Base-by-base conservation (phyloP, 2,888 invertebrate species). In the Andrena trimmerana region DNA sequence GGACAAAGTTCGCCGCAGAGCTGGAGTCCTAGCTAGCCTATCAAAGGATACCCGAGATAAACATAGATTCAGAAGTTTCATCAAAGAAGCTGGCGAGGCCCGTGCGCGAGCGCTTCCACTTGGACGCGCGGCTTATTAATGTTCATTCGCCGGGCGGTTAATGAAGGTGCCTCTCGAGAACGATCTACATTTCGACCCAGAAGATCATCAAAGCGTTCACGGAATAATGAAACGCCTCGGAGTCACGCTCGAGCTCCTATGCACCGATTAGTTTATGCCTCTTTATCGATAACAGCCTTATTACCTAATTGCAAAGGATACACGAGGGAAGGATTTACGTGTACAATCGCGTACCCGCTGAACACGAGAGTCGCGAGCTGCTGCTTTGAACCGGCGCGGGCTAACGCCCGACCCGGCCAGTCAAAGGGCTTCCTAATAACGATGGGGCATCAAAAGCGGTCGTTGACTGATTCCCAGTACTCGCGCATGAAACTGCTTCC, bases 121-220 rank as follows among this genome's bases (percentile, higher is more conserved):
- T 42, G 77, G 69, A 79, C 63, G 66, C 69, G 72, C 66, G 65
- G 54, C 74, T 78, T 86, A 89, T 88, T 90, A 88, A 89, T 88
- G 89, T 83, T 85, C 85, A 89, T 89, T 89, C 83, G 84, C 82
- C 83, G 50, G 65, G 76, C 86, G 66, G 86, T 87, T 90, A 88
- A 88, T 88, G 85, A 86, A 84, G 84, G 87, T 84, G 65, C 57
- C 70, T 52, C 67, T 59, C 29, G 52, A 36, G 36, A 54, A 84
- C 66, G 42, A 54, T 78, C 62, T 74, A 71, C 73, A 74, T 65
- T 62, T 69, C 70, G 67, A 66, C 70, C 42, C 78, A 78, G 78
- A 70, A 67, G 54, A 87, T 84, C 77, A 81, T 86, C 86, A 86
- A 88, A 86, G 88, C 84, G 66, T 85, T 72, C 54, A 68, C 29